Conservation (phyloP, 2,888 invertebrate species). For the Apomyelois bistriatella region DNA sequence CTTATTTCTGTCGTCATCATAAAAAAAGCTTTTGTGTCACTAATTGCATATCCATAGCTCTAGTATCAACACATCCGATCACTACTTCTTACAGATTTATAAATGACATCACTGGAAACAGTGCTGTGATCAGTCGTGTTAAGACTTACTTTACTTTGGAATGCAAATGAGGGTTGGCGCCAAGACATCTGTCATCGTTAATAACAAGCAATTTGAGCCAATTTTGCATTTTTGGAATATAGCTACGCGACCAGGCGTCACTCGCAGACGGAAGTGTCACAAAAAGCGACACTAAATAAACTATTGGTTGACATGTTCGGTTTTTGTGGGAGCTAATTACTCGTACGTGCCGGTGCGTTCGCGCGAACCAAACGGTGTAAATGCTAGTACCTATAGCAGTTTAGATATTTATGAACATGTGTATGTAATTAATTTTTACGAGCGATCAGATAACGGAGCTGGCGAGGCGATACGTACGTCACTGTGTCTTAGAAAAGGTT, state of each 20-base stretch:
- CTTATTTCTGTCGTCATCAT: slow-evolving; percentile 23
- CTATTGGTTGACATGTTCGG: slow-evolving; percentile 67
- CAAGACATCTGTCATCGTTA: slow-evolving; percentile 79
- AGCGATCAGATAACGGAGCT: slow-evolving; percentile 72
- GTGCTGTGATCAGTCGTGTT: slow-evolving; percentile 17
- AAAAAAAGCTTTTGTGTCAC: slow-evolving; percentile 58
- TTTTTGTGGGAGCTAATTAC: slow-evolving; percentile 66
- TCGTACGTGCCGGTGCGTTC: slow-evolving; percentile 56
- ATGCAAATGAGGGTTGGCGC: slow-evolving; percentile 52
- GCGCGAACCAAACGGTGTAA: slow-evolving; percentile 66
- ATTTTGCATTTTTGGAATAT: slow-evolving; percentile 77
- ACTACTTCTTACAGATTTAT: slow-evolving; percentile 40
- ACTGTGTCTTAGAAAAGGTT: slow-evolving; percentile 56
- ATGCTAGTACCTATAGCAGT: slow-evolving; percentile 66
- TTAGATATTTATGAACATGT: slow-evolving; percentile 78
- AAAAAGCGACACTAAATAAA: slow-evolving; percentile 74
- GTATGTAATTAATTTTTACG: slow-evolving; percentile 79
- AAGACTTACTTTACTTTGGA: slow-evolving; percentile 32
- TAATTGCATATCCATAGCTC: slow-evolving; percentile 72
- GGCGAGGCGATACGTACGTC: slow-evolving; percentile 70
- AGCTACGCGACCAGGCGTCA: slow-evolving; percentile 64
- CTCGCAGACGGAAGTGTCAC: slow-evolving; percentile 67
- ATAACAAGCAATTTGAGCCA: slow-evolving; percentile 78
- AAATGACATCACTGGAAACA: slow-evolving; percentile 23
- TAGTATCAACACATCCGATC: slow-evolving; percentile 75